Evolutionary conservation across 2,797 vertebrate species (phyloP).

Genomic region (Syngnathus rostellatus): DNA sequence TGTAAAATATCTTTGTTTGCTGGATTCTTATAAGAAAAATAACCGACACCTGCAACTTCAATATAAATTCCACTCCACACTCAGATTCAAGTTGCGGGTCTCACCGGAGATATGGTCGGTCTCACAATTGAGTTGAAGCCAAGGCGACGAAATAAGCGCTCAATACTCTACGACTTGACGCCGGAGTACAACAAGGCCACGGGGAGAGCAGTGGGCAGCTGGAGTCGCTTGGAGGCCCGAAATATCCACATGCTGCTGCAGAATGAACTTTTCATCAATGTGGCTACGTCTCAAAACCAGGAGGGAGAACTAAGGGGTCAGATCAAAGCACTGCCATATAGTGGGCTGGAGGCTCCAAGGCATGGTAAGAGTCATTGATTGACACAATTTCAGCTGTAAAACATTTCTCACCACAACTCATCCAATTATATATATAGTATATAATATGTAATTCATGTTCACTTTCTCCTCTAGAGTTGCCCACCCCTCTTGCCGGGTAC

Average conservation of each 20-base stretch:
- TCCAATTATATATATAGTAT: not conserved
- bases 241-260: constrained; percentile 95
- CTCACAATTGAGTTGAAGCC: constrained; percentile 91
- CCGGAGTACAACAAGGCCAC: constrained; percentile 49
- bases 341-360: constrained; percentile 73
- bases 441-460: too few relatives aligned
- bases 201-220: constrained; percentile 61
- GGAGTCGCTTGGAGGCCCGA: constrained; percentile 76
- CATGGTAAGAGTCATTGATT: constrained; percentile 60
- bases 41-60: not conserved
- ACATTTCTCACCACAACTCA: not conserved
- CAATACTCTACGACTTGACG: constrained; percentile 79
- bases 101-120: constrained; percentile 73
- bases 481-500: constrained; percentile 77
- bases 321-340: constrained; percentile 79
- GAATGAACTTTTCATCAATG: constrained; percentile 91
- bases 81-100: constrained; percentile 84
- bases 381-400: not conserved
- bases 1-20: not conserved
- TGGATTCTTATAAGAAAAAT: not conserved
- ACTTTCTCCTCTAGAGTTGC: constrained; percentile 66
- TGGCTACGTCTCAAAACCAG: constrained; percentile 79
- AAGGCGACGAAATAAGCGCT: constrained; percentile 79
- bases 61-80: not conserved
- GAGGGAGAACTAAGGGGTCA: constrained; percentile 91